These are phyloP conservation scores for Pentamera pediparva DNA, from an alignment of 53 echinoderm and acorn worm genomes.

Conservation along the genomic window DNA sequence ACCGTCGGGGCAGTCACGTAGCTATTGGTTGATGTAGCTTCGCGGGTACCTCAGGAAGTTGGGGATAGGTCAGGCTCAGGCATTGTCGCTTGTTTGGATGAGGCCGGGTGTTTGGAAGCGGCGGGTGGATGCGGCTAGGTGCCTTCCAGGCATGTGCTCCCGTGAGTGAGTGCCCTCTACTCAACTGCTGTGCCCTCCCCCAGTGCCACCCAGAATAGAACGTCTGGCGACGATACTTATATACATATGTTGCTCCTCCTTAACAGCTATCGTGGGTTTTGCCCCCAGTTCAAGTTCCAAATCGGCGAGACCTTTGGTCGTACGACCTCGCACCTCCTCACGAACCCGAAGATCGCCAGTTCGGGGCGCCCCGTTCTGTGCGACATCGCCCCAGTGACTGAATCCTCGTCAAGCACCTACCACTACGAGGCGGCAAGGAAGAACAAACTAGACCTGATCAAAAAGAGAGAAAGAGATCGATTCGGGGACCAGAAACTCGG, in stretches of 20 bases:
- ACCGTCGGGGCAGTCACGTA: too few species aligned
- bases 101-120: too few species aligned
- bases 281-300: slow-evolving; percentile 97
- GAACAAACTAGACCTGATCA: slow-evolving; percentile 31
- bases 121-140: too few species aligned
- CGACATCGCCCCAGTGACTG: slow-evolving; percentile 57
- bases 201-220: too few species aligned
- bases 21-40: too few species aligned
- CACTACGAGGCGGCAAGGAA: slow-evolving; percentile 17
- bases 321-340: slow-evolving; percentile 78
- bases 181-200: background rate
- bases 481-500: slow-evolving; percentile 92
- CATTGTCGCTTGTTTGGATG: too few species aligned
- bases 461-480: slow-evolving; percentile 48
- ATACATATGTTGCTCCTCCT: background rate
- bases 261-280: slow-evolving; percentile 87
- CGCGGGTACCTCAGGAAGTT: too few species aligned
- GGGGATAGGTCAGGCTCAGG: too few species aligned
- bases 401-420: slow-evolving; percentile 28
- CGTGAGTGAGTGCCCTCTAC: background rate
- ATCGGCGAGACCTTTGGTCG: slow-evolving; percentile 95
- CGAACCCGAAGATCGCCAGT: slow-evolving; percentile 67
- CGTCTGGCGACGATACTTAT: too few species aligned
- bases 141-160: too few species aligned
- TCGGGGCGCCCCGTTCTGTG: slow-evolving; percentile 69